Evolutionary conservation across 2,797 vertebrate genomes (phyloP), one percentile per base, ranked within the genome.

Genomic region (Iguana delicatissima): DNA sequence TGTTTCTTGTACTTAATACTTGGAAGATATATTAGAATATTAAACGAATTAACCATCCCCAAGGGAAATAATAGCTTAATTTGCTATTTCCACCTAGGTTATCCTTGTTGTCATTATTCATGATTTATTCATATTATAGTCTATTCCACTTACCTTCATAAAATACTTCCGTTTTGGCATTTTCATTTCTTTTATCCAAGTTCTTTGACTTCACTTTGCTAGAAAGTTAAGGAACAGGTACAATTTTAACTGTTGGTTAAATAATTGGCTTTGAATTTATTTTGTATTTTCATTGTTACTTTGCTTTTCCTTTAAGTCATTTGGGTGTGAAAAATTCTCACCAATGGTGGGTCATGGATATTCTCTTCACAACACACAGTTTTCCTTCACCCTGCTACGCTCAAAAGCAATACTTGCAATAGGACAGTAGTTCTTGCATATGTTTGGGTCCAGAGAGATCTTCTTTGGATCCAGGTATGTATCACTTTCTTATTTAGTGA

Each of bases 121-220:
- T 80, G 16, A 32, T 93, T 76, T 94, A 42, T 81, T 79, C 20
- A 86, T 84, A 72, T 12, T 55, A 42, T 83, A 86, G 64, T 69
- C 77, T 88, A 73, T 16, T 81, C 8, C 6, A 3, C 1, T 7
- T 10, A 38, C 42, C 29, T 20, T 64, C 4, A 12, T 62, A 82
- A 74, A 55, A 87, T 76, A 80, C 50, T 42, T 84, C 38, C 55
- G 2, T 1, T 6, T 8, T 87, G 24, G 85, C 42, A 29, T 86
- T 80, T 64, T 87, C 4, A 4, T 92, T 62, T 10, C 29, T 83
- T 91, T 84, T 32, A 6, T 91, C 77, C 2, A 0, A 64, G 52
- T 16, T 9, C 87, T 74, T 86, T 80, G 90, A 35, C 1, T 92
- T 93, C 0, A 0, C 9, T 26, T n/a, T 85, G 26, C 84, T 22